Base-by-base conservation (phyloP, 2,113 vertebrate genomes). In the Phasianus colchicus region DNA sequence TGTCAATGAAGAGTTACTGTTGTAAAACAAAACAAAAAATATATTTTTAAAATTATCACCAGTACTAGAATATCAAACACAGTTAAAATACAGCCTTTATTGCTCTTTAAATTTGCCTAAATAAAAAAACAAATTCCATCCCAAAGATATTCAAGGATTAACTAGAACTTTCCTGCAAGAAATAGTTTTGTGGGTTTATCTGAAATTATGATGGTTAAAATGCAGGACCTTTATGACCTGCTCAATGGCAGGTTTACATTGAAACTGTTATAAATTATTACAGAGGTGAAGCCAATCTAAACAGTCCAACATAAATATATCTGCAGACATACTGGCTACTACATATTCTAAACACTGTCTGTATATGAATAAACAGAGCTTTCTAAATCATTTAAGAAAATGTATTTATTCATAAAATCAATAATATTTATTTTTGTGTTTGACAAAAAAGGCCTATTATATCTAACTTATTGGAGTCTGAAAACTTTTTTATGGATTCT, bases 181-280 rank as follows among this genome's bases (percentile, higher is more conserved):
- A 96, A 94, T 70, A 92, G 96, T 50, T 86, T 92, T 97, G 97
- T 89, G 96, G 96, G 90, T 98, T 98, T 98, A 98, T 98, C 98
- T 98, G 93, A 97, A 97, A 95, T 64, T 71, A 96, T 90, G 95
- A 97, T 97, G 97, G 97, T 97, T 98, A 98, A 98, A 98, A 98
- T 91, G 94, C 97, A 96, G 95, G 97, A 98, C 98, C 98, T 99
- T 98, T 98, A 97, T 98, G 98, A 98, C 98, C 98, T 98, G 96
- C 96, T 98, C 98, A 97, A 98, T 98, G 98, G 98, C 98, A 98
- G 98, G 99, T 99, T 99, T 98, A 99, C 98, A 99, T 98, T 98
- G 98, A 98, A 98, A 98, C 98, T 98, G 98, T 99, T 98, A 98
- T 99, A 99, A 99, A 99, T 99, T 99, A 99, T 99, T 98, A 98